phyloP scores from a whole-genome alignment of 2,888 invertebrate genomes.

The Nowickia ferox region DNA sequence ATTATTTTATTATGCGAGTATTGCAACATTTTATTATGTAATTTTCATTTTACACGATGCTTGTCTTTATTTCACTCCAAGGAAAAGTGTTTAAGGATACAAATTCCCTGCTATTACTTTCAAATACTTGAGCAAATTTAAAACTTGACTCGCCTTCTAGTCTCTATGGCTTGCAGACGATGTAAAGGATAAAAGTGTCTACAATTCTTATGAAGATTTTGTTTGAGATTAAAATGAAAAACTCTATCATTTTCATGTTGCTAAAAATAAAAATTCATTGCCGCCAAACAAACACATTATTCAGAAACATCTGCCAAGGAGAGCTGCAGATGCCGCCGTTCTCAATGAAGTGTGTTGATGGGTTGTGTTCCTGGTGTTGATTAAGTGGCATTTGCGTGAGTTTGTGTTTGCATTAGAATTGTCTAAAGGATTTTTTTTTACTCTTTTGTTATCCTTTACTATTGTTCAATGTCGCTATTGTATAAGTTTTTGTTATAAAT shows the following conservation, averaged over 20 bases:
- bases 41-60: slow-evolving; percentile 43
- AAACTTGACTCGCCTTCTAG: neutral
- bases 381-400: slow-evolving; percentile 61
- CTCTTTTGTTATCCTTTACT: slow-evolving; percentile 9
- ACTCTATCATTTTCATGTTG: slow-evolving; percentile 39
- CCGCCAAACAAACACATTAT: slow-evolving; percentile 48
- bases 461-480: slow-evolving; percentile 28
- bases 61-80: slow-evolving; percentile 51
- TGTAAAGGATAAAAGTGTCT: slow-evolving; percentile 52
- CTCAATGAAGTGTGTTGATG: slow-evolving; percentile 5
- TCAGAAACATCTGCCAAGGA: slow-evolving; percentile 55
- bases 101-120: slow-evolving; percentile 24
- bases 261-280: slow-evolving; percentile 21
- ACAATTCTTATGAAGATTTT: slow-evolving; percentile 24
- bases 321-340: slow-evolving; percentile 16
- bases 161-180: neutral
- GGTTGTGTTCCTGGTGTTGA: slow-evolving; percentile 47
- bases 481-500: slow-evolving; percentile 24
- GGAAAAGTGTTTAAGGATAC: slow-evolving; percentile 46
- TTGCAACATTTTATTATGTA: slow-evolving; percentile 47
- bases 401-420: slow-evolving; percentile 7
- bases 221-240: neutral
- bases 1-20: slow-evolving; percentile 38
- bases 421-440: slow-evolving; percentile 21
- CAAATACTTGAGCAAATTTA: slow-evolving; percentile 45